A percentile compares a stretch with the other conserved stretches of the same genome.
Conservation (phyloP, 1,140 invertebrate species). For the Nixonia krombeini region DNA sequence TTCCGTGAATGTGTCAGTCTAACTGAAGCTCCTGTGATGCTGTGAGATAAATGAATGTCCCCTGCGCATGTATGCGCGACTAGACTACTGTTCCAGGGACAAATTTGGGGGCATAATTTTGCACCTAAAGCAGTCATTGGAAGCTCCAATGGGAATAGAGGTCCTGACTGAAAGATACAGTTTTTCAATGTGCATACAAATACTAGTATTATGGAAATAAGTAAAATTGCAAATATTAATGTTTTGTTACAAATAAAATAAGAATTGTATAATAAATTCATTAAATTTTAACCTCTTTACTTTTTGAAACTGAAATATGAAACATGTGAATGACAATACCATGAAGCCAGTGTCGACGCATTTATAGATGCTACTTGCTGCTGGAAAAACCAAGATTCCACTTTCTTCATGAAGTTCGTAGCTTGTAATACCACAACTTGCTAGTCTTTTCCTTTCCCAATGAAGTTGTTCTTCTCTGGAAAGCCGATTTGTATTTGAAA, state of each 20-base stretch:
- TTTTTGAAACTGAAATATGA: too few relatives aligned
- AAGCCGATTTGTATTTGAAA: constrained; percentile 72
- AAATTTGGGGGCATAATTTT: constrained; percentile 91
- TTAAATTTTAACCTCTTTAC: too few relatives aligned
- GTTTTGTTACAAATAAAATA: too few relatives aligned
- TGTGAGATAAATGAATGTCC: constrained; percentile 92
- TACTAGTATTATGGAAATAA: too few relatives aligned
- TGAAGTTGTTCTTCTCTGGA: constrained; percentile 91
- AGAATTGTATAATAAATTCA: too few relatives aligned
- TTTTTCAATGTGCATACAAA: too few relatives aligned
- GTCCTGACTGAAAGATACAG: constrained; percentile 74
- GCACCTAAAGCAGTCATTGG: constrained; percentile 78
- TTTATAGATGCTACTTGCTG: constrained; percentile 86
- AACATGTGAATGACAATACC: too few relatives aligned
- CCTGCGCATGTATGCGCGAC: constrained; percentile 91
- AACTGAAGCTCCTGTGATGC: constrained; percentile 79
- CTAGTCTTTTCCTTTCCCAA: constrained; percentile 90
- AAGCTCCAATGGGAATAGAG: constrained; percentile 81
- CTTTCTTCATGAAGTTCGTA: constrained; percentile 88
- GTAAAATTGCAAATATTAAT: too few relatives aligned
- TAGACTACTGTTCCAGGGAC: constrained; percentile 87
- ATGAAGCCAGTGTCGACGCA: constrained; percentile 82
- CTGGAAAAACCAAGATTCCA: constrained; percentile 91
- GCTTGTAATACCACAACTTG: constrained; percentile 94
- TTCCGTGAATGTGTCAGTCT: constrained; percentile 88